Base-by-base conservation (phyloP, 2,797 vertebrate genomes). In the Alosa sapidissima region DNA sequence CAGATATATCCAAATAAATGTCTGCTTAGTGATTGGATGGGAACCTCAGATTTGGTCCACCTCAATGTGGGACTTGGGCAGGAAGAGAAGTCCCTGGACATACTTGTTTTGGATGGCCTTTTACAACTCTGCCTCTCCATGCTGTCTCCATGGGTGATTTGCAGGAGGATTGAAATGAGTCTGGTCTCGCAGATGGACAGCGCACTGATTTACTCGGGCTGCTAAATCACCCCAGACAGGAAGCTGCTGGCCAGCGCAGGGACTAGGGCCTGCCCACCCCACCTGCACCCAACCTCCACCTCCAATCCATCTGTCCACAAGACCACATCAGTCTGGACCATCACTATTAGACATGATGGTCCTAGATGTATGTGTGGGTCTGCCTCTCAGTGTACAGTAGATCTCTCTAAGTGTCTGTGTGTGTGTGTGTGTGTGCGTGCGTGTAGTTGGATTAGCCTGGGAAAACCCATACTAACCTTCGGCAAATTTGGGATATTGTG, bases 111-210 rank as follows among this genome's bases (percentile, higher is more conserved):
- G 92, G 91, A 88, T 84, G 83, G 45, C 14, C 89, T 89, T 93
- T 94, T 92, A 93, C 91, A 85, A 91, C 91, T 65, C 88, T 87
- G 84, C 84, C 89, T 45, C 90, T 87, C 90, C 78, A 49, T 78
- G 16, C 88, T 83, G 92, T 89, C 92, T 88, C 85, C 86, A 82
- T 84, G 84, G 88, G 91, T 94, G 94, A 95, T 95, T 95, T 95
- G 94, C 94, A 88, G 91, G 90, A 87, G 89, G 91, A 93, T 94
- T 94, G 94, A 93, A 94, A 94, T 93, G 93, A 94, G 90, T 83
- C 91, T 90, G 91, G 92, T 91, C 91, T 47, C 28, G 83, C 85
- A 89, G 92, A 88, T 90, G 83, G 84, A 88, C 91, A 84, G 84
- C 84, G 87, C 88, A 86, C 88, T 94, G 94, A 95, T 95, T 95